Base-by-base conservation (phyloP, 2,113 vertebrate genomes). In the Calyptomena viridis region DNA sequence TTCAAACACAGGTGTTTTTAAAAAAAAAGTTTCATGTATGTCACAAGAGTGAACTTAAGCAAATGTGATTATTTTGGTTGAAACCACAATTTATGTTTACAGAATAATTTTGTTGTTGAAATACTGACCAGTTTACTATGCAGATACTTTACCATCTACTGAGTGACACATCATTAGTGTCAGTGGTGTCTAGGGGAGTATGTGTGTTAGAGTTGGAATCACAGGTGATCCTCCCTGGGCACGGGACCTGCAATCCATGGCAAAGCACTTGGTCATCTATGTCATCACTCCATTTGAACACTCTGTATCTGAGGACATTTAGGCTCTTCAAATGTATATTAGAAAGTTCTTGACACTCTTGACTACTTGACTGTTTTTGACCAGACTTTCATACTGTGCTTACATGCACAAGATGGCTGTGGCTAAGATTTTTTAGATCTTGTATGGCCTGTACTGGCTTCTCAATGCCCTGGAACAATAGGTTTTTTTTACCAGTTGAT, bases 251-350 rank as follows among this genome's bases (percentile, higher is more conserved):
- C 42, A 63, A 27, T 12, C 24, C 13, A 35, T 89, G 37, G 47
- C 0, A 8, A 50, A 84, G n/a, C 18, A 7, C 9, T 81, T 73
- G 1, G 2, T 58, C 3, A 1, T n/a, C 56, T 82, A 0, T 20
- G 14, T 46, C 39, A 22, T 82, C 47, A 55, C 71, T 75, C 49
- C 21, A 5, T 64, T 72, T 5, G 22, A 72, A 22, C 56, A 40
- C 46, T 47, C 11, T 42, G 0, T 75, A 18, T 47, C n/a, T 60
- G 56, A 76, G 50, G 46, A 19, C 9, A 2, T 59, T 31, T 47
- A n/a, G 24, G 35, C 12, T 55, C 55, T 80, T 62, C 14, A n/a
- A 37, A 46, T 53, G 14, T 66, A 21, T 68, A 37, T 74, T 58
- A 72, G 46, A 50, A 50, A 24, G n/a, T 6, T 84, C 14, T 22